Base-by-base conservation (phyloP, 2,113 vertebrate genomes). In the Triplophysa dalaica region DNA sequence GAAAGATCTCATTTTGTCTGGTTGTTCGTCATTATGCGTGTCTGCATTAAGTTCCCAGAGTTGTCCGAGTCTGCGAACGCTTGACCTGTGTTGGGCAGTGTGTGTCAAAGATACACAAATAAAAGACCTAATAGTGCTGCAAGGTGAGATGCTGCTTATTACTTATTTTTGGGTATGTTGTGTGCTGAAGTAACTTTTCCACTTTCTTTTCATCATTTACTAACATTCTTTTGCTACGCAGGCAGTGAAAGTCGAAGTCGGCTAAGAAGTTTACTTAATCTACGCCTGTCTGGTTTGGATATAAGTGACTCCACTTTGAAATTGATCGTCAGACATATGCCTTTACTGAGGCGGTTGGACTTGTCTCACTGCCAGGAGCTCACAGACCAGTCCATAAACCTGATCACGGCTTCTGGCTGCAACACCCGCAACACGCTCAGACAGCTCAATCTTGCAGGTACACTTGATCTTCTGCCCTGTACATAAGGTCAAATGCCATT, bases 11-110 rank as follows among this genome's bases (percentile, higher is more conserved):
- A 94, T 96, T 65, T 72, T 99, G 26, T 93, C 96, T 0, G 98
- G 97, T 86, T 95, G 96, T 84, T 94, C 96, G 70, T 98, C 97
- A 94, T 94, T 94, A 79, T 95, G 94, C 0, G 92, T 98, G 75
- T 98, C 95, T 19, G 96, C 95, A 0, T 91, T 99, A 86, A 95
- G 94, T 90, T 95, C 94, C 77, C 94, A 94, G 85, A 94, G 92
- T 88, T 94, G 96, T 90, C 97, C 98, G 81, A 93, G 93, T 88
- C 93, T 99, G 87, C 93, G 95, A 85, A 95, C 95, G 69, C 93
- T 99, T 81, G 98, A 99, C 91, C 93, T 99, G 89, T 96, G 96
- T 87, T 99, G 98, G 98, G 96, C 95, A 83, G 95, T 97, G 76
- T 97, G 95, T 80, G 87, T 99, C 66, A 96, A 94, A 87, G 98